These are phyloP conservation scores for Cantharis lateralis DNA, from an alignment of 2,888 invertebrate genomes.

Conservation along the genomic window DNA sequence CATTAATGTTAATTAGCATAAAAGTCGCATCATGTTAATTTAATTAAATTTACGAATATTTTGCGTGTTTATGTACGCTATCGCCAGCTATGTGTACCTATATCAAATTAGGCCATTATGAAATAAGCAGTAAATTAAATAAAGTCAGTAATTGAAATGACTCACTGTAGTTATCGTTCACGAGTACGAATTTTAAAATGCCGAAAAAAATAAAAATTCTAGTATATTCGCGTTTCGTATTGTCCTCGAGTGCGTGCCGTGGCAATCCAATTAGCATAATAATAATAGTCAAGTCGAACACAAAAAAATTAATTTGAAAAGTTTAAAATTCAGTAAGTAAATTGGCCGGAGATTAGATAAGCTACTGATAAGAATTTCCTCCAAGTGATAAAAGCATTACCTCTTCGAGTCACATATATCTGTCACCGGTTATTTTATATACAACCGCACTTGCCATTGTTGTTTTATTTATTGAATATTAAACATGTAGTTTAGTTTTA, in stretches of 20 bases:
- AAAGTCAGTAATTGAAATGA: conserved; percentile 28
- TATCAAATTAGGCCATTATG: conserved; percentile 13
- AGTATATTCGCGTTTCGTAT: neutral
- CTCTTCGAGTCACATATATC: conserved; percentile 26
- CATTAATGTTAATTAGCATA: neutral
- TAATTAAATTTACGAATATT: neutral
- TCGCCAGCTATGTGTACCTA: neutral
- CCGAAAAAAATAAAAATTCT: conserved; percentile 5
- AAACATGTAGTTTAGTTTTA: conserved; percentile 16
- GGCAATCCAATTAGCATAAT: neutral
- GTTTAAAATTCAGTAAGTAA: conserved; percentile 21
- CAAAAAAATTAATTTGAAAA: neutral
- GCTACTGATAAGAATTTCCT: conserved; percentile 27
- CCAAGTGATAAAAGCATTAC: conserved; percentile 26
- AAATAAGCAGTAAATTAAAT: conserved; percentile 25
- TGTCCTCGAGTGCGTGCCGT: neutral
- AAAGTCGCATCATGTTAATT: neutral
- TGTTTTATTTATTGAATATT: neutral
- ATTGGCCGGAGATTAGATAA: conserved; percentile 31
- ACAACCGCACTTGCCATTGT: conserved; percentile 1
- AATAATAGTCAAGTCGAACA: neutral
- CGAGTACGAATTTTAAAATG: conserved; percentile 10
- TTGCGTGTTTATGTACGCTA: neutral
- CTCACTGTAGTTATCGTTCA: conserved; percentile 14
- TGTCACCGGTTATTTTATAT: conserved; percentile 24